phyloP scores from a whole-genome alignment of 2,797 vertebrate species.

The Characodon lateralis region DNA sequence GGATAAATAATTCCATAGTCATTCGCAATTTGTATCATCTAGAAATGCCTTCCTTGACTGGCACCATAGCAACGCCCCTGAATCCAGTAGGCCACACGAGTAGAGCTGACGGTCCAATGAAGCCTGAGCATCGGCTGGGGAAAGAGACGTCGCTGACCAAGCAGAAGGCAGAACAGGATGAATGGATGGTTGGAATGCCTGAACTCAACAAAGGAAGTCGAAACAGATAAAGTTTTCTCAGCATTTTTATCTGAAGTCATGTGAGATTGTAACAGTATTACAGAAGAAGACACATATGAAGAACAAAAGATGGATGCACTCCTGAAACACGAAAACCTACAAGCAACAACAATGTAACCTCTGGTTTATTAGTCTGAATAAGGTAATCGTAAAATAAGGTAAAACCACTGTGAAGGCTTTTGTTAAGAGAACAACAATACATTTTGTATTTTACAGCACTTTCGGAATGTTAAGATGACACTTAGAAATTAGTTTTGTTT shows the following conservation, averaged over 20 bases:
- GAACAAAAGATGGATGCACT: slow-evolving; percentile 7
- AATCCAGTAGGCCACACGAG: no score
- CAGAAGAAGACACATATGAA: slow-evolving; percentile 19
- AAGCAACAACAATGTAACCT: not conserved
- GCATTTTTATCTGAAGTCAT: slow-evolving; percentile 49
- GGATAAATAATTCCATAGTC: no score
- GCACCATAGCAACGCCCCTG: no score
- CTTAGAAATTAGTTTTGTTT: not conserved
- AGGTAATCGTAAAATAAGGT: not conserved
- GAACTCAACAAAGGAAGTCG: slow-evolving; percentile 9
- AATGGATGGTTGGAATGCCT: not conserved
- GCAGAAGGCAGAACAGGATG: not conserved
- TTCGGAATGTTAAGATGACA: not conserved
- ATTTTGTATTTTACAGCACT: slow-evolving; percentile 5
- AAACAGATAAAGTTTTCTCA: slow-evolving; percentile 28
- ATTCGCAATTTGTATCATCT: no score
- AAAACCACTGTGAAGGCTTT: not conserved
- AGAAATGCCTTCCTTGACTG: no score
- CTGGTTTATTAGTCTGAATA: not conserved
- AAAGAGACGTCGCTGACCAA: no score
- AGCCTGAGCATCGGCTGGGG: no score
- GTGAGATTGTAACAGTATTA: slow-evolving; percentile 45
- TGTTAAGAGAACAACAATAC: not conserved
- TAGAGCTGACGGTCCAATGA: no score
- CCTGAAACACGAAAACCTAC: not conserved